A percentile compares a stretch with the other conserved stretches of the same genome.
Evolutionary conservation across 2,888 invertebrate genomes (phyloP).

Genomic region (Rhamnusium bicolor): DNA sequence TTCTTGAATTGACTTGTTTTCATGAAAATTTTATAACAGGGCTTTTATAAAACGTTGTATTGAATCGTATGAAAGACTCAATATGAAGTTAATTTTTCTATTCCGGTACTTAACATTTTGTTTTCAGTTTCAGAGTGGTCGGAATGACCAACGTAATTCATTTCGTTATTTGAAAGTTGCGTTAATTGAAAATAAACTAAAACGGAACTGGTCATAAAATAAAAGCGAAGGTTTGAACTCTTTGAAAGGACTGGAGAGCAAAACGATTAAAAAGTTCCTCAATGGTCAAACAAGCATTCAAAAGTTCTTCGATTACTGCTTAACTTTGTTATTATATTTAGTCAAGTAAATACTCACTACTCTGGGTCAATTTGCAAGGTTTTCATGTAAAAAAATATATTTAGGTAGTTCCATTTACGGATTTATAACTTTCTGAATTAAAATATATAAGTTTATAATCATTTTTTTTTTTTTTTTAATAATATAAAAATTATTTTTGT

Average conservation of each 20-base stretch:
- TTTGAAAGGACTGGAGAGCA: background rate
- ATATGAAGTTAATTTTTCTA: conserved; percentile 45
- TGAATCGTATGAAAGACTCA: conserved; percentile 53
- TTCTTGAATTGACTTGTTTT: conserved; percentile 47
- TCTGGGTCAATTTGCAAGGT: too few species aligned
- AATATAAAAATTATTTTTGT: too few species aligned
- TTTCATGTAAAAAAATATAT: too few species aligned
- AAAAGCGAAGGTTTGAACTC: conserved; percentile 2
- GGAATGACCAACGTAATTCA: conserved; percentile 31
- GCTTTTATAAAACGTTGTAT: conserved; percentile 45
- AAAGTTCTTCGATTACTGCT: background rate
- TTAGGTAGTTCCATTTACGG: too few species aligned
- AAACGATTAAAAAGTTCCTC: conserved; percentile 6
- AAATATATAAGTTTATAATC: too few species aligned
- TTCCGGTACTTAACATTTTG: conserved; percentile 53
- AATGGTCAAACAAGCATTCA: background rate
- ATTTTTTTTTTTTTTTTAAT: too few species aligned
- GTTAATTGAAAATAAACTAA: conserved; percentile 15
- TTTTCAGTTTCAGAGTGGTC: conserved; percentile 58
- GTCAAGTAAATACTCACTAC: background rate
- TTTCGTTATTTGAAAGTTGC: conserved; percentile 21
- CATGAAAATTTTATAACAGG: conserved; percentile 47
- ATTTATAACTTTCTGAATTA: too few species aligned
- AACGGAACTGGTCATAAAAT: background rate
- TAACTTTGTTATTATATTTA: background rate